Percentiles rank a stretch among this genome's conserved stretches.
Evolutionary conservation across 2,113 vertebrate genomes (phyloP).

Genomic region (Apaloderma vittatum): DNA sequence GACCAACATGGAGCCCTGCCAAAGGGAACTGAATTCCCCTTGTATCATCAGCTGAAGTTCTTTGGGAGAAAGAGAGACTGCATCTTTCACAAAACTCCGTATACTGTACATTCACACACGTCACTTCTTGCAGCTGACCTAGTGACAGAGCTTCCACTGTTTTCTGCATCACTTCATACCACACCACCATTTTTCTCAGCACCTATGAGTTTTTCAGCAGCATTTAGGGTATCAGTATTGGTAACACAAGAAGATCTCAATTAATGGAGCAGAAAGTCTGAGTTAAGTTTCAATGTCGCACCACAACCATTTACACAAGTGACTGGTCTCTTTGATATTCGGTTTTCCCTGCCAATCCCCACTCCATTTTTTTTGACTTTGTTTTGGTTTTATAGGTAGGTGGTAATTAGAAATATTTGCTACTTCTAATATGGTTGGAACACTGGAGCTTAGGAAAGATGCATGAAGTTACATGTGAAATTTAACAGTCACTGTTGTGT

Average conservation of each 20-base stretch:
- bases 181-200: constrained; percentile 25
- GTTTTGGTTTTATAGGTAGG: background rate
- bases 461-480: background rate
- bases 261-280: constrained; percentile 38
- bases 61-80: constrained; percentile 69
- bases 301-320: constrained; percentile 30
- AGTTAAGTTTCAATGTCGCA: constrained; percentile 48
- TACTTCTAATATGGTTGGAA: background rate
- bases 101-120: constrained; percentile 78
- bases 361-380: background rate
- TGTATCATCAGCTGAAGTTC: constrained; percentile 78
- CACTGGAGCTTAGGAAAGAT: background rate
- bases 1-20: constrained; percentile 77
- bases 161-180: constrained; percentile 72
- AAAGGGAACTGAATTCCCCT: constrained; percentile 82
- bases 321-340: background rate
- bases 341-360: background rate
- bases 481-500: background rate
- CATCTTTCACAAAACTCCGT: constrained; percentile 78
- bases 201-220: constrained; percentile 16
- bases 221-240: background rate
- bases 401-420: background rate
- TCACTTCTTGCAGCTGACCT: constrained; percentile 81
- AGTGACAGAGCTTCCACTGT: constrained; percentile 78
- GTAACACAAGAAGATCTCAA: background rate